These are phyloP conservation scores for Lomographa bimaculata DNA, from an alignment of 2,888 invertebrate genomes.

Conservation along the genomic window DNA sequence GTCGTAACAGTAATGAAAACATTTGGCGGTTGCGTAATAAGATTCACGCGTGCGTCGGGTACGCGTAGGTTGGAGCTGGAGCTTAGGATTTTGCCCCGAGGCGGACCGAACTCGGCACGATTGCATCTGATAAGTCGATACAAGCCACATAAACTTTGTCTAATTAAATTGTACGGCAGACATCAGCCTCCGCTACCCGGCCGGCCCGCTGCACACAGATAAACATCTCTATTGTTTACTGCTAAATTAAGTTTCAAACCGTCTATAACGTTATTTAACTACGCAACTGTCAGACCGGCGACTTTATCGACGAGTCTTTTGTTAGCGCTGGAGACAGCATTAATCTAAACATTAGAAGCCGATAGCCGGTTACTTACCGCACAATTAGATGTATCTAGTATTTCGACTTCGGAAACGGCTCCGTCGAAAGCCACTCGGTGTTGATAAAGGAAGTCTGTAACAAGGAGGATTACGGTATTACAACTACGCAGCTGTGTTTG, in stretches of 20 bases:
- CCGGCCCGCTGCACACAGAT: constrained; percentile 54
- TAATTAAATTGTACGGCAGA: constrained; percentile 76
- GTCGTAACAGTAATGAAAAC: constrained; percentile 44
- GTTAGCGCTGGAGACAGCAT: constrained; percentile 23
- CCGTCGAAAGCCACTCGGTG: constrained; percentile 91
- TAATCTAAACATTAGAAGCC: constrained; percentile 23
- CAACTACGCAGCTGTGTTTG: constrained; percentile 12
- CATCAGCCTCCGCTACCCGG: constrained; percentile 57
- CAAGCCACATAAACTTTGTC: constrained; percentile 72
- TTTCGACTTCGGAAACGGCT: constrained; percentile 90
- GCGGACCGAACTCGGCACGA: constrained; percentile 46
- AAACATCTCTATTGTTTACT: constrained; percentile 78
- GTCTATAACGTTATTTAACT: constrained; percentile 64
- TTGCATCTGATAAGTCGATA: constrained; percentile 64
- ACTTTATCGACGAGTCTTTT: constrained; percentile 24
- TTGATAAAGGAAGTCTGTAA: constrained; percentile 91
- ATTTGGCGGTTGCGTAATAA: constrained; percentile 48
- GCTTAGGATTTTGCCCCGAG: constrained; percentile 50
- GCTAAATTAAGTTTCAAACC: constrained; percentile 68
- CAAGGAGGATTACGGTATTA: constrained; percentile 51
- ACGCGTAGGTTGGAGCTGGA: constrained; percentile 48
- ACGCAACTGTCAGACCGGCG: constrained; percentile 25
- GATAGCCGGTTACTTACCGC: constrained; percentile 83
- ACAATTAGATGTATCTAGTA: constrained; percentile 91
- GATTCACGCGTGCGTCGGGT: constrained; percentile 40